Evolutionary conservation across 2,888 invertebrate species (phyloP), one percentile per base, ranked within the genome.

Genomic region (Dasysyrphus tricinctus): DNA sequence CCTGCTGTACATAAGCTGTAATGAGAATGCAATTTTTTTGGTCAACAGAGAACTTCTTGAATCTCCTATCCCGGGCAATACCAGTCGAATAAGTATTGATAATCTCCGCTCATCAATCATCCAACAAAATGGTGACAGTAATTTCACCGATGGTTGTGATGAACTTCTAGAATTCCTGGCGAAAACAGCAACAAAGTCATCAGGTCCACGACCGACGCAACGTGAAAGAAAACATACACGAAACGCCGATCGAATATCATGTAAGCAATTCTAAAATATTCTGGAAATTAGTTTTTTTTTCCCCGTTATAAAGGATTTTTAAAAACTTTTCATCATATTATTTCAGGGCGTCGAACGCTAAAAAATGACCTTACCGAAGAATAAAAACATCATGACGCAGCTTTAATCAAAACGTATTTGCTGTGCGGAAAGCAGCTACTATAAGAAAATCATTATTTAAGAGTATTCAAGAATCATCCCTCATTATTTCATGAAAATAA

Each of bases 101-200:
- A 90, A 91, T 87, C 88, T 92, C 56, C 91, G 91, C 91, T 91
- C 91, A 88, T 93, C 89, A 89, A 92, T 89, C 89, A 91, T 89
- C 90, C 93, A 94, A 90, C 90, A 93, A 91, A 92, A 91, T 81
- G 94, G 94, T 81, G 95, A 96, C 47, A 94, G n/a, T n/a, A n/a
- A 95, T 91, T 94, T 97, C 90, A 95, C 97, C 6, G 97, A 98
- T 90, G 97, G 96, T 1, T 98, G 98, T 90, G 99, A 99, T 91
- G 99, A 99, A 92, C 96, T 99, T 73, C 94, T 99, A 54, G 98
- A 99, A 92, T 98, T 97, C 88, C 94, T 99, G 78, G 98, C 99
- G 37, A 97, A 98, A 91, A 98, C 98, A 8, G 93, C 91, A 73
- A 93, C 93, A 8, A 93, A 93, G 90, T 90, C 92, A 32, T 90